Percentiles rank a stretch among this genome's conserved stretches.
phyloP scores from a whole-genome alignment of 1,140 invertebrate genomes.

The Pogonomyrmex californicus region DNA sequence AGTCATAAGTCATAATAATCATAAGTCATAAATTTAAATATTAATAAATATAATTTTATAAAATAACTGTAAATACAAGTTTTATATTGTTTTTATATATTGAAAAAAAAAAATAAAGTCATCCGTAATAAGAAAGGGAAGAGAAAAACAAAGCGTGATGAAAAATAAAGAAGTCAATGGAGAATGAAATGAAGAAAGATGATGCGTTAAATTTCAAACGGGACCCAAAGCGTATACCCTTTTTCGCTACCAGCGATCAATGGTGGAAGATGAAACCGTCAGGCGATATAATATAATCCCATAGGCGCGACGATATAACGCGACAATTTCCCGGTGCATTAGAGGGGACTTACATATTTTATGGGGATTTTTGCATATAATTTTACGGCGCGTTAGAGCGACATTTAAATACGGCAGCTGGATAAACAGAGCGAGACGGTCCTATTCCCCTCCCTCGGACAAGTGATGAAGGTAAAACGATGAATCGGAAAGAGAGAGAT shows the following conservation, averaged over 20 bases:
- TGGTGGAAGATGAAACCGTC: slow-evolving; percentile 35
- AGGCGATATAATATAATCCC: slow-evolving; percentile 82
- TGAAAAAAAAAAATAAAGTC: background rate
- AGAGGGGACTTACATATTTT: slow-evolving; percentile 85
- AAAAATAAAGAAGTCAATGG: background rate
- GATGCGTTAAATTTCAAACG: slow-evolving; percentile 36
- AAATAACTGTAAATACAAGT: too few species aligned
- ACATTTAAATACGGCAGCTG: slow-evolving; percentile 87
- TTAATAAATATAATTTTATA: too few species aligned
- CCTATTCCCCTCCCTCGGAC: slow-evolving; percentile 62
- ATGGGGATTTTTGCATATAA: slow-evolving; percentile 87
- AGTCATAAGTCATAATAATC: too few species aligned
- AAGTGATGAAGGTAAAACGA: slow-evolving; percentile 55
- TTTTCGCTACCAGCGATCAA: slow-evolving; percentile 26
- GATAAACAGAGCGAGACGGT: slow-evolving; percentile 83
- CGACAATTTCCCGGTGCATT: slow-evolving; percentile 86
- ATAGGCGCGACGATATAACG: slow-evolving; percentile 81
- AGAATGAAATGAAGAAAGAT: background rate
- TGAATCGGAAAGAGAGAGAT: slow-evolving; percentile 58
- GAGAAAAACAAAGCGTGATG: background rate
- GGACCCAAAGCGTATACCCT: slow-evolving; percentile 20
- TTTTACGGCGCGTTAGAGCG: slow-evolving; percentile 86
- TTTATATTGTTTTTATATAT: background rate
- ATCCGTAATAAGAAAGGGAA: background rate
- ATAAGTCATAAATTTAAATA: too few species aligned